phyloP scores from a whole-genome alignment of 2,888 invertebrate species.

The Thyatira batis region DNA sequence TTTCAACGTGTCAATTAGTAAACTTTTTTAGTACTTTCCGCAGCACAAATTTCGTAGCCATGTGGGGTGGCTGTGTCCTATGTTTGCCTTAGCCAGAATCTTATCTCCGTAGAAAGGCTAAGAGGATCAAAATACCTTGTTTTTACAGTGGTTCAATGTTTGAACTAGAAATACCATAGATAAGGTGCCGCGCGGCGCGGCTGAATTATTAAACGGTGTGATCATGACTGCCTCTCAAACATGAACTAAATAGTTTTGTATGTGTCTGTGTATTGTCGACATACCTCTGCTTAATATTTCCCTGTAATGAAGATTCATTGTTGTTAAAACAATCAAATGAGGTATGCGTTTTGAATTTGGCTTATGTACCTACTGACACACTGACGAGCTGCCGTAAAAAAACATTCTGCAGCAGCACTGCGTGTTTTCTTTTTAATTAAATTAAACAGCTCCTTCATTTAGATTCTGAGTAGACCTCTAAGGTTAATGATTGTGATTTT shows the following conservation, averaged over 20 bases:
- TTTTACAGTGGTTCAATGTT: slow-evolving; percentile 62
- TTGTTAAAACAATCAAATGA: no score
- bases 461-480: no score
- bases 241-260: slow-evolving; percentile 10
- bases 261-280: neutral
- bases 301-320: no score
- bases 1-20: no score
- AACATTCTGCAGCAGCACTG: no score
- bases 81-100: slow-evolving; percentile 35
- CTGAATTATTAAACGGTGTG: slow-evolving; percentile 26
- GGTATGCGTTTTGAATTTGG: no score
- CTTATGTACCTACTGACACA: no score
- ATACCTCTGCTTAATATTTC: neutral
- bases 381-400: no score
- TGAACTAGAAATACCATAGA: slow-evolving; percentile 64
- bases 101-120: slow-evolving; percentile 43
- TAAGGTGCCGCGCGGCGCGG: slow-evolving; percentile 37
- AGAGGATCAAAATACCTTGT: slow-evolving; percentile 56
- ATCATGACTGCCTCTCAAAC: slow-evolving; percentile 17
- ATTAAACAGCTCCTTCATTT: no score
- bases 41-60: slow-evolving; percentile 8
- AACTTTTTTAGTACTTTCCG: no score
- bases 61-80: slow-evolving; percentile 16
- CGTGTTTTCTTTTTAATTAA: no score
- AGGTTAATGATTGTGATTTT: no score